Percentiles rank a stretch among this genome's conserved stretches.
Evolutionary conservation across 2,797 vertebrate species (phyloP).

Genomic region (Myotis pilosus): DNA sequence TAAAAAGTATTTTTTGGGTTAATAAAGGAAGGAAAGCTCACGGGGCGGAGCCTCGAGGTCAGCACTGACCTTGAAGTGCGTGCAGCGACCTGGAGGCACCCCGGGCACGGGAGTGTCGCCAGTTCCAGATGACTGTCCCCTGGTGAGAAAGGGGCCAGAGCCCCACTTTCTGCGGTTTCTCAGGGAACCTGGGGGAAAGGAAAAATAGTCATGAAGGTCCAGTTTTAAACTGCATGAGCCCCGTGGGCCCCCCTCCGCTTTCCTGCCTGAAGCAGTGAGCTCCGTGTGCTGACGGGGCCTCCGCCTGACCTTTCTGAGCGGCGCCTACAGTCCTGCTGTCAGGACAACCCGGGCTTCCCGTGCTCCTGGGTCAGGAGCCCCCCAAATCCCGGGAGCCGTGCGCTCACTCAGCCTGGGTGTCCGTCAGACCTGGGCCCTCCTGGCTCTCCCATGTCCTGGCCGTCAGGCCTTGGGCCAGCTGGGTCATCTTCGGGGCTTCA

Average conservation of each 20-base stretch:
- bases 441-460: background rate
- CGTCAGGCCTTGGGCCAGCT: background rate
- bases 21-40: background rate
- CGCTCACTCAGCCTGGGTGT: background rate
- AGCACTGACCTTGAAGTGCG: background rate
- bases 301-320: background rate
- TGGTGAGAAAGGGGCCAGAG: background rate
- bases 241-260: too few species aligned
- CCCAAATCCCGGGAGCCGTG: accelerated
- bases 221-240: background rate
- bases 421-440: background rate
- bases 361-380: background rate
- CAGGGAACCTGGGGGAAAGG: background rate
- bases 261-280: background rate
- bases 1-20: background rate
- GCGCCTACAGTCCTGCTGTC: too few species aligned
- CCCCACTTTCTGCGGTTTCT: background rate
- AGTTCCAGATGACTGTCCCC: background rate
- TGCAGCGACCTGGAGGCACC: background rate
- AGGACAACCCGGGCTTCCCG: too few species aligned
- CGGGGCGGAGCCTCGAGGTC: background rate
- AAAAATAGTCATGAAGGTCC: background rate
- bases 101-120: background rate
- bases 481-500: background rate
- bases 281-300: too few species aligned